A percentile compares a stretch with the other conserved stretches of the same genome.
phyloP scores from a whole-genome alignment of 1,140 invertebrate species.

The Heliconius melpomene region DNA sequence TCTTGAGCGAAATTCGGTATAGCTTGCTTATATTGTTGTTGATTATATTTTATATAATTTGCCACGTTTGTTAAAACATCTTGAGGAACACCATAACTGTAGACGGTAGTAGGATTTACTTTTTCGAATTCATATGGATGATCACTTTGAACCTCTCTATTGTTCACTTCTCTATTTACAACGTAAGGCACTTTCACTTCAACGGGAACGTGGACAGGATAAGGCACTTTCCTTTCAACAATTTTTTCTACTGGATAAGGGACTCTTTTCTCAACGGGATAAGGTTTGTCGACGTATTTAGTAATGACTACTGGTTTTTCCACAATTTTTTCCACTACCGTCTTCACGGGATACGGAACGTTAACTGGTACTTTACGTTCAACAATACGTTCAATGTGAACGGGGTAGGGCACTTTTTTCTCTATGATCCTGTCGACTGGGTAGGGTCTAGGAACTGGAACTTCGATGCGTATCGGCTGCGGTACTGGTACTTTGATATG shows the following conservation, averaged over 20 bases:
- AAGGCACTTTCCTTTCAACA: conserved; percentile 79
- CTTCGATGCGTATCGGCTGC: conserved; percentile 74
- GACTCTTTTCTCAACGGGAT: conserved; percentile 74
- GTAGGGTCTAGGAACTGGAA: conserved; percentile 71
- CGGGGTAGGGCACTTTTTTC: conserved; percentile 81
- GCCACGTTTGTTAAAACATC: conserved; percentile 40
- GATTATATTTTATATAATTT: conserved; percentile 47
- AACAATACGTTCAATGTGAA: conserved; percentile 79
- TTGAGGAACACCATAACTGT: conserved; percentile 41
- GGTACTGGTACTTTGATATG: conserved; percentile 80
- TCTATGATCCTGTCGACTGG: conserved; percentile 81
- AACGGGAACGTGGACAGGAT: conserved; percentile 80
- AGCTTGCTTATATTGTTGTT: conserved; percentile 42
- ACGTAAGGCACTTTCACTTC: conserved; percentile 81
- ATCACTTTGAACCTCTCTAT: conserved; percentile 56
- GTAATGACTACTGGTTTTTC: conserved; percentile 79
- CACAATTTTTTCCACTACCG: conserved; percentile 77
- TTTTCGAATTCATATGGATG: conserved; percentile 63
- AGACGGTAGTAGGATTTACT: conserved; percentile 40
- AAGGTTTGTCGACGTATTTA: conserved; percentile 78
- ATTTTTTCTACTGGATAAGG: conserved; percentile 79
- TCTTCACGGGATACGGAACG: conserved; percentile 81
- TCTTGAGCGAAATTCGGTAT: conserved; percentile 36
- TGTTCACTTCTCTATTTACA: conserved; percentile 63
- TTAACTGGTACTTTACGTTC: conserved; percentile 79